These are phyloP conservation scores for Tympanuchus pallidicinctus DNA, from an alignment of 2,113 vertebrate genomes.

Conservation along the genomic window DNA sequence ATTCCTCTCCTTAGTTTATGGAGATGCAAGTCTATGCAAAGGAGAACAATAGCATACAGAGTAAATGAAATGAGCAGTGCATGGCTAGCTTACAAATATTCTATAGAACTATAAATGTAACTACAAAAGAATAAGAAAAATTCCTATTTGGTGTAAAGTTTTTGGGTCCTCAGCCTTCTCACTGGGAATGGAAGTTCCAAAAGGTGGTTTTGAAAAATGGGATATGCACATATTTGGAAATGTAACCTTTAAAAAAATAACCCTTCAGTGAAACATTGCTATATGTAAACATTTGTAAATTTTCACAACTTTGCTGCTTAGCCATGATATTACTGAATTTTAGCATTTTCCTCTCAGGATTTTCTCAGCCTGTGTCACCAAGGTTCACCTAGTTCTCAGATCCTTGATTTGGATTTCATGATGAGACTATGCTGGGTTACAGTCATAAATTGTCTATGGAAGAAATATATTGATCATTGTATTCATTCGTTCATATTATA, in stretches of 20 bases:
- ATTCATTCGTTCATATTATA: not conserved
- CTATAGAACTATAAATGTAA: not conserved
- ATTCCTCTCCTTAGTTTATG: not conserved
- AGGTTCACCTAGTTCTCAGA: not conserved
- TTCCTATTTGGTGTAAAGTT: not conserved
- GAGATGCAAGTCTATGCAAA: not conserved
- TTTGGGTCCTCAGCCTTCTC: not conserved
- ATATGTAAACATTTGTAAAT: not conserved
- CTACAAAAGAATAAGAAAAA: not conserved
- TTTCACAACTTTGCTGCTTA: not conserved
- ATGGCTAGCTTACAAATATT: not conserved
- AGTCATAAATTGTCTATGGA: not conserved
- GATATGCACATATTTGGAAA: not conserved
- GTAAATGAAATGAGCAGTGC: not conserved
- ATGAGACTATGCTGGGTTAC: not conserved
- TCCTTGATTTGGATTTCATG: not conserved
- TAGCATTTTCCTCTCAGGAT: not conserved
- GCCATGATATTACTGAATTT: not conserved
- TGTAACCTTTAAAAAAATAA: not conserved
- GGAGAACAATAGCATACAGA: not conserved
- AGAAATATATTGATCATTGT: not conserved
- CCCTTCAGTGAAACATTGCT: not conserved
- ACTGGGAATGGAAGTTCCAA: not conserved
- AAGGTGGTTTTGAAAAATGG: not conserved
- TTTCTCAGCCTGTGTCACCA: not conserved